Conservation (phyloP, 2,113 vertebrate genomes). For the Castor canadensis region DNA sequence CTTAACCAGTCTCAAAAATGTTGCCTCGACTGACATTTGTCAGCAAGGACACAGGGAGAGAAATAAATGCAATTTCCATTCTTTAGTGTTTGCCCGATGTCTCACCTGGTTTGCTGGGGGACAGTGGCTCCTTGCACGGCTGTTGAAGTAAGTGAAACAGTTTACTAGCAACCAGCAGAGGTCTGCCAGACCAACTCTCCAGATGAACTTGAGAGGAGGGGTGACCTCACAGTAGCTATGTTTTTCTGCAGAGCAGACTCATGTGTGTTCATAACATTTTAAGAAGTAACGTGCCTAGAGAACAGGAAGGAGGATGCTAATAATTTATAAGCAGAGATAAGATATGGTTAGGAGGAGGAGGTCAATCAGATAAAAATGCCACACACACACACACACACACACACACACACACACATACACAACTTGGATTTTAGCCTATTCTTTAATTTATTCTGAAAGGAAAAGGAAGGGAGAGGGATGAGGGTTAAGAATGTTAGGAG, state of each 20-base stretch:
- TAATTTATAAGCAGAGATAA: conserved; percentile 56
- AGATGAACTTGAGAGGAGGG: neutral
- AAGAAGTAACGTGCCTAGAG: neutral
- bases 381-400: neutral
- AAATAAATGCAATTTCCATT: neutral
- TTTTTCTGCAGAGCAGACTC: neutral
- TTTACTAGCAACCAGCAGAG: neutral
- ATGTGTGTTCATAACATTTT: neutral
- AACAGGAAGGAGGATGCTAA: neutral
- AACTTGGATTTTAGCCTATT: conserved; percentile 29
- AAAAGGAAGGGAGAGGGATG: neutral
- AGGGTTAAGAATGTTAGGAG: neutral
- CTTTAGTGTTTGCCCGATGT: neutral
- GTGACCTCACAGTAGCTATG: neutral
- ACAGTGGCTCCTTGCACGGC: neutral
- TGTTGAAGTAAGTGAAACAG: neutral
- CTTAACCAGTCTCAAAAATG: neutral
- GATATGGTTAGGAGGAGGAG: conserved; percentile 16
- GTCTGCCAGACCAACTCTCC: neutral
- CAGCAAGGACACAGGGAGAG: too few species aligned
- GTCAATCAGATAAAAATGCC: conserved; percentile 67
- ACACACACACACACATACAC: neutral
- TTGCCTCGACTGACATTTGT: neutral
- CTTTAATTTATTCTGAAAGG: neutral
- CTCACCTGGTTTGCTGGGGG: neutral